Evolutionary conservation across 1,140 invertebrate genomes (phyloP), one percentile per base, ranked within the genome.

Genomic region (Drosophila lacertosa): DNA sequence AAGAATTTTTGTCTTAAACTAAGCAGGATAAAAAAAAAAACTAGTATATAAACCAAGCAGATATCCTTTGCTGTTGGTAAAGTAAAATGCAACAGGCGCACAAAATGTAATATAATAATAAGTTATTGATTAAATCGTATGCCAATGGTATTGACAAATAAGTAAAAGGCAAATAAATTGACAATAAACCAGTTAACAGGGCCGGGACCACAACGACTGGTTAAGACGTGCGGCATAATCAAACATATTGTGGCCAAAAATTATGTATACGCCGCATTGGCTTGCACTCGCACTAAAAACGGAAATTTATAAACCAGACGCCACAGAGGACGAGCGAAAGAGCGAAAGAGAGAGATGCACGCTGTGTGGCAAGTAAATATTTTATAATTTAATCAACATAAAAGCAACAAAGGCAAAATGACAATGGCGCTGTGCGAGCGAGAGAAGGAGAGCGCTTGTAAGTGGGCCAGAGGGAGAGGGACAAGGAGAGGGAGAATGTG

Each of bases 311-410:
- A 62, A 64, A 51, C 66, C 51, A 29, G 26, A 32, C 22, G 50
- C 29, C 45, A 39, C 50, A 11, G 18, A 39, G n/a, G 9, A 9
- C 24, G 57, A 39, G 33, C 33, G 33, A 32, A 2, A 55, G 29
- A 18, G 7, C 20, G n/a, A 33, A 7, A 39, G 32, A 32, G 22
- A 37, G 15, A 15, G 9, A 18, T 39, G 47, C 24, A 29, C 1
- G 50, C 50, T 32, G 32, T 13, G 11, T 39, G 53, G 63, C 47
- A 22, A 63, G 68, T 88, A 88, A 88, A 88, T 88, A 88, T 88
- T 88, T 88, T 88, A 88, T 88, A 88, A 88, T 88, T 88, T 88
- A 88, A 88, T 88, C 82, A 88, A 83, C 83, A 88, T 88, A 88
- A 88, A 88, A 89, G 83, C 77, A 89, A 88, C 83, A 86, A 86